Evolutionary conservation across 2,888 invertebrate species (phyloP), one percentile per base, ranked within the genome.

Genomic region (Xanthorhoe designata): DNA sequence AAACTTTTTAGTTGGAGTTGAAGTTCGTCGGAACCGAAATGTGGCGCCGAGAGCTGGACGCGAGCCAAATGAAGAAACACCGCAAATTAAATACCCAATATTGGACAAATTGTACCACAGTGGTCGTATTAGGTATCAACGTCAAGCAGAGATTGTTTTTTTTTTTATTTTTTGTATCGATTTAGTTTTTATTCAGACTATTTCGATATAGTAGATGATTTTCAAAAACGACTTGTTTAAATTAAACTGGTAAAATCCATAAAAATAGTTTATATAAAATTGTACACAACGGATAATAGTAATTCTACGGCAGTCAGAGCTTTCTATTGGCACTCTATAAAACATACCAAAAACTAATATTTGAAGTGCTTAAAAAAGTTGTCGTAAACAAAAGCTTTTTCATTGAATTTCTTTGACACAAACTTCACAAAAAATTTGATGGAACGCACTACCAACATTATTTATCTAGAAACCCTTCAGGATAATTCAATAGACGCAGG

Each of bases 51-150:
- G 60, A 7, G 53, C 63, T 70, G 71, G 71, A 60, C 47, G 60
- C 17, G 24, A 17, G 64, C 71, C 68, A 71, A 68, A 65, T 65
- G 62, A 68, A 54, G 38, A 49, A 58, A 61, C 45, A 54, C 58
- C 68, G 53, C 66, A 68, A 70, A 70, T 68, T 64, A 68, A 68
- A 66, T 64, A 66, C 55, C 57, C 55, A 65, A 55, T 59, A 60
- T 55, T 60, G 47, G 49, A 47, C 49, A 67, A 52, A 67, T 59
- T 55, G 60, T 57, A n/a, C 32, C 29, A 61, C 47, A 17, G 17
- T 17, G 47, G 47, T 15, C 47, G 15, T 47, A 35, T 13, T 38
- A 19, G 18, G 51, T 13, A 19, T 4, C n/a, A 10, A 51, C 24
- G 10, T 15, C 32, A 17, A 47, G 7, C 47, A 47, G 15, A 47